phyloP scores from a whole-genome alignment of 2,113 vertebrate genomes.

The Telmatochromis sp. region DNA sequence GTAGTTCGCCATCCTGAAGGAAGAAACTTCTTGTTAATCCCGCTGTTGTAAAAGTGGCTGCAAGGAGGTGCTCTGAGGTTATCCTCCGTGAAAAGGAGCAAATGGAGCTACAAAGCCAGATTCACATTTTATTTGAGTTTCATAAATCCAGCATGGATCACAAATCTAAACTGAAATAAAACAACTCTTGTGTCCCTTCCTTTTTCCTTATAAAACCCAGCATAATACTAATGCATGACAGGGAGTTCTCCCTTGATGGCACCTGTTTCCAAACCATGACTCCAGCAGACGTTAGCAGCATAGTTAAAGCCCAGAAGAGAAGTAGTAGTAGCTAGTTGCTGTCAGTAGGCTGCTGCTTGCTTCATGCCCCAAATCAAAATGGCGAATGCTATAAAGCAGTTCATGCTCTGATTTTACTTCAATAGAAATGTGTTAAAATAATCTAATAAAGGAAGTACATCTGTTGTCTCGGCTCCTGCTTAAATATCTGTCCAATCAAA shows the following conservation, averaged over 20 bases:
- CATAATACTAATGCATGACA: background rate
- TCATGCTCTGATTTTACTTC: background rate
- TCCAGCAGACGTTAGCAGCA: background rate
- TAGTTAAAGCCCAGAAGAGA: background rate
- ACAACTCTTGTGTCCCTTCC: background rate
- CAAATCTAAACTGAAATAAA: background rate
- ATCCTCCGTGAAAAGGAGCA: background rate
- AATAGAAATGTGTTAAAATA: background rate
- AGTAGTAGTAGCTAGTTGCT: background rate
- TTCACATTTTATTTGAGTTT: background rate
- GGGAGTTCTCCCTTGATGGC: background rate
- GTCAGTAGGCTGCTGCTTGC: background rate
- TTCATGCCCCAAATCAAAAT: background rate
- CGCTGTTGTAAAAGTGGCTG: background rate
- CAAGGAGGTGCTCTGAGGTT: background rate
- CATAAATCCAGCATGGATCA: background rate
- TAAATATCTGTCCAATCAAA: background rate
- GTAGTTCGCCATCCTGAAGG: conserved; percentile 77
- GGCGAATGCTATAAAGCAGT: background rate
- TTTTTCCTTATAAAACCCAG: background rate
- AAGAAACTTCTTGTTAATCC: background rate
- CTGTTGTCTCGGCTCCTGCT: background rate
- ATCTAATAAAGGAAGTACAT: background rate
- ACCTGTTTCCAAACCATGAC: background rate
- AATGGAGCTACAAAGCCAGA: background rate